Conservation (phyloP, 1,140 invertebrate species). For the Meteorus sp. region DNA sequence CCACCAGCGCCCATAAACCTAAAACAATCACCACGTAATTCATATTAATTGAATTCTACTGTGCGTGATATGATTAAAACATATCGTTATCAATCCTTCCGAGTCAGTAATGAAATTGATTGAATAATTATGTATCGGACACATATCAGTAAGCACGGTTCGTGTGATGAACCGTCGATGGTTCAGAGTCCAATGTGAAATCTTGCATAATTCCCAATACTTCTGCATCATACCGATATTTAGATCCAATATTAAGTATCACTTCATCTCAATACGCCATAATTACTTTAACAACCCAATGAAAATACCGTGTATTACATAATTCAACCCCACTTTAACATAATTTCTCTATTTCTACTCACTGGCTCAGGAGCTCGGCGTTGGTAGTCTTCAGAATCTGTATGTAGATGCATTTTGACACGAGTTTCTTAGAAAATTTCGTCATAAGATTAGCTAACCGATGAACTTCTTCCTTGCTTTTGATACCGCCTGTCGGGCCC, state of each 20-base stretch:
- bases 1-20: conserved; percentile 88
- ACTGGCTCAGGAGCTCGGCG: conserved; percentile 77
- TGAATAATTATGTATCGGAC: conserved; percentile 31
- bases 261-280: conserved; percentile 36
- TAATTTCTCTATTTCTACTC: conserved; percentile 50
- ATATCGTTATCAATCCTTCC: conserved; percentile 7
- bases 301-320: too few species aligned
- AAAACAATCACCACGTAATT: too few species aligned
- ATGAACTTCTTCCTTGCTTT: conserved; percentile 81
- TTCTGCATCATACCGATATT: conserved; percentile 31
- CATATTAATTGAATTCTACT: too few species aligned
- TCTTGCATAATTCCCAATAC: conserved; percentile 39
- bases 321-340: too few species aligned
- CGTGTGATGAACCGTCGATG: conserved; percentile 37
- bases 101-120: too few species aligned
- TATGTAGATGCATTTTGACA: conserved; percentile 94
- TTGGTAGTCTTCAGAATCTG: conserved; percentile 91
- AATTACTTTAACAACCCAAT: conserved; percentile 5
- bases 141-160: conserved; percentile 44
- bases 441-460: conserved; percentile 90
- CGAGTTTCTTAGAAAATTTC: conserved; percentile 92
- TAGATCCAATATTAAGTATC: conserved; percentile 26
- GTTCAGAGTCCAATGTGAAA: conserved; percentile 40
- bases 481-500: conserved; percentile 80
- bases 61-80: conserved; percentile 25